These are phyloP conservation scores for Eilema depressum DNA, from an alignment of 2,888 invertebrate species.

Conservation along the genomic window DNA sequence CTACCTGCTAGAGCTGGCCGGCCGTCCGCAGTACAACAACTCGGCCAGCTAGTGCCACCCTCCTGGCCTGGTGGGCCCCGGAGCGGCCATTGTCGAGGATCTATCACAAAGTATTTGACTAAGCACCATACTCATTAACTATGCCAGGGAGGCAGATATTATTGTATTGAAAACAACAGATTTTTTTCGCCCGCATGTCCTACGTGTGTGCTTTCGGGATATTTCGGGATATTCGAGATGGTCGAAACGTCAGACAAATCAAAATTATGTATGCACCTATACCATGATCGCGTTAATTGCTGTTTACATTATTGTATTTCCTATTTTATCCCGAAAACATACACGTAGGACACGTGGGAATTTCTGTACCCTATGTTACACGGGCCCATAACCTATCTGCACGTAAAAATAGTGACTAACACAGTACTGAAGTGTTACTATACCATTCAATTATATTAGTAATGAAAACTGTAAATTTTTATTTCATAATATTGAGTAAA, in stretches of 20 bases:
- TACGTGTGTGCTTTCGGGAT: too few relatives aligned
- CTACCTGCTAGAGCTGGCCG: conserved; percentile 95
- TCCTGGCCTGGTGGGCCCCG: neutral
- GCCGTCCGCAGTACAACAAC: conserved; percentile 93
- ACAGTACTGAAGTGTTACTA: neutral
- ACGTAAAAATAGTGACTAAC: neutral
- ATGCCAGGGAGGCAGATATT: too few relatives aligned
- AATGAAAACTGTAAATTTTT: neutral
- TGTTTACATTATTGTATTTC: too few relatives aligned
- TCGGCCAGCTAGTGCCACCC: conserved; percentile 82
- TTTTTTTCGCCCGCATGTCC: too few relatives aligned
- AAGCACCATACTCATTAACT: neutral
- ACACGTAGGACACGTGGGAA: too few relatives aligned
- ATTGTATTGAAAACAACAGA: too few relatives aligned
- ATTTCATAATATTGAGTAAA: neutral
- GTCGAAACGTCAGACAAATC: too few relatives aligned
- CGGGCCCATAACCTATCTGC: neutral
- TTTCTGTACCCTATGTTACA: neutral
- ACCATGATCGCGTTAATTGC: too few relatives aligned
- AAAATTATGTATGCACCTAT: too few relatives aligned
- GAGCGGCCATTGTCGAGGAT: neutral
- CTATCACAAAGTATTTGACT: neutral
- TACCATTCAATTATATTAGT: neutral
- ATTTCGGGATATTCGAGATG: too few relatives aligned
- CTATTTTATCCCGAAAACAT: too few relatives aligned